Evolutionary conservation across 2,113 vertebrate species (phyloP), one percentile per base, ranked within the genome.

Genomic region (Pao palembangensis): DNA sequence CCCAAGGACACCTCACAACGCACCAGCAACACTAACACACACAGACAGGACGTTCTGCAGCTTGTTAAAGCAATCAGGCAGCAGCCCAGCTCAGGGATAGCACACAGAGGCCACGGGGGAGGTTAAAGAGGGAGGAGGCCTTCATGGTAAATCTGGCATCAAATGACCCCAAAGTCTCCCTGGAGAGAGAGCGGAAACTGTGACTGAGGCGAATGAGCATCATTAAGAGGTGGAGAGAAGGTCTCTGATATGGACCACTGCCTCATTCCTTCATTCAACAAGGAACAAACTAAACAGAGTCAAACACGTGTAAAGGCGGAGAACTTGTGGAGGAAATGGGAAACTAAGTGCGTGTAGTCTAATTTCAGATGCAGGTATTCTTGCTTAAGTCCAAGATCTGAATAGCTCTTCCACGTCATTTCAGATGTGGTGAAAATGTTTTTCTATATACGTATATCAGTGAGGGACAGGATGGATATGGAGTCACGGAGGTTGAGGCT

Each of bases 221-320:
- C n/a, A 23, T 23, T 54, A 61, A 46, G 57, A 23, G 64, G 31
- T 21, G 38, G 41, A 50, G 54, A 56, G 0, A 21, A 51, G 66
- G 81, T 83, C 77, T 82, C 81, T 88, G 84, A 89, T 76, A 75
- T 86, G 69, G 78, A 80, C 78, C 42, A 72, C 70, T 88, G 80
- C 59, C 80, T 55, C 6, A 21, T 13, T 56, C 61, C 76, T 80
- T 73, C 8, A 44, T 81, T 76, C 70, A 38, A 38, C 34, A 10
- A 8, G 11, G 34, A 38, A 12, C 8, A 8, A 38, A 11, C 34
- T 38, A 38, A 38, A 38, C 67, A 73, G 21, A 58, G 70, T 79
- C 80, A 84, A 85, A 87, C 82, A 82, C 79, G 20, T 63, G 5
- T 67, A 42, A 76, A 49, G 60, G 69, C 60, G 65, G 55, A 57